Base-by-base conservation (phyloP, 2,888 invertebrate genomes). In the Heliconius charithonia region DNA sequence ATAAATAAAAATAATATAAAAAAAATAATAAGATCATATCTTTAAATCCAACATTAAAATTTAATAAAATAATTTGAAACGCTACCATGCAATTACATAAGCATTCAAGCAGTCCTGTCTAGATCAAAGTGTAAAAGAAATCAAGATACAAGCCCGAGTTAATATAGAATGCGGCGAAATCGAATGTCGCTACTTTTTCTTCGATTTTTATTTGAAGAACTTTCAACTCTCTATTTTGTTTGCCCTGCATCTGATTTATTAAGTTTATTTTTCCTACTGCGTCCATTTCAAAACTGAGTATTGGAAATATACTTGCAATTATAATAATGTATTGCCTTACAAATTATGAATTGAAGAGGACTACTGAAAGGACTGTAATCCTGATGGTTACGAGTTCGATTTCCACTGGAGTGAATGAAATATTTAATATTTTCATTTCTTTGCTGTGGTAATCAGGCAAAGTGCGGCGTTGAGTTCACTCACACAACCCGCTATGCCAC, bases 171-270 rank as follows among this genome's bases (percentile, higher is more conserved):
- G 73, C 65, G 65, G 66, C 22, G 56, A 56, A 66, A 72, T 77
- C 72, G 77, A 72, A 56, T 59, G 37, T 65, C 32, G 51, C 72
- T 72, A 77, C 65, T 77, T 66, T 25, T 25, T 72, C 51, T 56
- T 41, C 32, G 41, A 37, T 73, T 77, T 77, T 77, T 59, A 71
- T 77, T 71, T 77, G 63, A 45, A 71, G 59, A 77, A 73, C 72
- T 72, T 77, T 66, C 37, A 27, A n/a, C 37, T 65, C 4, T 77
- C 51, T 27, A 45, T 56, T 77, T 72, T 66, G 37, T 77, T 77
- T 72, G 72, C 65, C 22, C 29, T 74, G 56, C 32, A n/a, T 72
- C 25, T 32, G 9, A 72, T 59, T 69, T 41, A 41, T 19, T 25
- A 41, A 41, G 25, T 67, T 22, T n/a, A 12, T 41, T 45, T 69